phyloP scores from a whole-genome alignment of 2,888 invertebrate genomes.

The Caenorhabditis sulstoni region DNA sequence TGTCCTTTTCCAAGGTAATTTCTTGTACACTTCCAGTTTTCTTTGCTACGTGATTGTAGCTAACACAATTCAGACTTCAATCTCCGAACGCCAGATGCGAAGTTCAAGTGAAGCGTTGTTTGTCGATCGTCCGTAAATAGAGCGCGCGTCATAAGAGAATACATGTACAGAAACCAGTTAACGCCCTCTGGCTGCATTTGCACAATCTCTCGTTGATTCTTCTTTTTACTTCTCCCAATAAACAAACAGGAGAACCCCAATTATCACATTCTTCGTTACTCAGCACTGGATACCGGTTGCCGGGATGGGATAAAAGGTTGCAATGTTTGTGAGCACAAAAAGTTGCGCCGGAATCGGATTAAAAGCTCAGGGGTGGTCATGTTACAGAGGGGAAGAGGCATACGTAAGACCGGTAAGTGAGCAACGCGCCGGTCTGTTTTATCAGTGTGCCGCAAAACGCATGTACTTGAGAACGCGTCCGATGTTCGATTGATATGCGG shows the following conservation, averaged over 20 bases:
- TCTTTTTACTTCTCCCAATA: slow-evolving; percentile 21
- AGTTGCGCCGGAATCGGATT: slow-evolving; percentile 57
- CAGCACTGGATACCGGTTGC: slow-evolving; percentile 50
- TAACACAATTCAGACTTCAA: slow-evolving; percentile 13
- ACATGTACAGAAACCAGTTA: slow-evolving; percentile 51
- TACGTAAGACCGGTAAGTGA: slow-evolving; percentile 55
- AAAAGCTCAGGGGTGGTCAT: slow-evolving; percentile 57
- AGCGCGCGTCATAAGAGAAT: slow-evolving; percentile 45
- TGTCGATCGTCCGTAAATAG: slow-evolving; percentile 49
- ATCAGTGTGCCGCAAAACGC: slow-evolving; percentile 44
- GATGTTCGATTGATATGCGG: slow-evolving; percentile 31
- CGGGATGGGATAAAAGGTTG: slow-evolving; percentile 45
- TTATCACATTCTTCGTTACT: slow-evolving; percentile 56
- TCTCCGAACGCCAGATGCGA: slow-evolving; percentile 15
- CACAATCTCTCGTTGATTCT: slow-evolving; percentile 53
- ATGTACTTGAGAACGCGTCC: slow-evolving; percentile 41
- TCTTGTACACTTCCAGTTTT: no score
- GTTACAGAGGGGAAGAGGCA: slow-evolving; percentile 34
- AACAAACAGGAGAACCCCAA: slow-evolving; percentile 53
- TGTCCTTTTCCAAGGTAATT: no score
- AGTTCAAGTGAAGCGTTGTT: slow-evolving; percentile 47
- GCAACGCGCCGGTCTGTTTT: slow-evolving; percentile 37
- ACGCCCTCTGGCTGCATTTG: slow-evolving; percentile 50
- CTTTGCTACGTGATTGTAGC: slow-evolving; percentile 10
- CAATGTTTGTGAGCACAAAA: slow-evolving; percentile 50